Evolutionary conservation across 2,113 vertebrate species (phyloP).

Genomic region (cattle (Bos taurus)): DNA sequence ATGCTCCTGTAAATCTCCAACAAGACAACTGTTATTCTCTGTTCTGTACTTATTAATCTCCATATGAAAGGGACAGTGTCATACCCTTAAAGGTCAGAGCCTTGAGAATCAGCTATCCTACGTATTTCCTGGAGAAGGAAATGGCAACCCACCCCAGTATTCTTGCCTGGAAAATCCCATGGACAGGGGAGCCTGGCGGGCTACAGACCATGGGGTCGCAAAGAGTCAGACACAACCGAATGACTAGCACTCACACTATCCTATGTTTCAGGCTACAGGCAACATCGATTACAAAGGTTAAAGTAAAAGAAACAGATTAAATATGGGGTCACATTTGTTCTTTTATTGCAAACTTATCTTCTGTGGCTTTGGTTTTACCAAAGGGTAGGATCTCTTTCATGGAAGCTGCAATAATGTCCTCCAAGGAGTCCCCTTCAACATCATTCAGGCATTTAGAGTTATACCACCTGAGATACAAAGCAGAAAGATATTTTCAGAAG

Average conservation of each 20-base stretch:
- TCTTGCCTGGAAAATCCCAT: background rate
- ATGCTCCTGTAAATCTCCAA: background rate
- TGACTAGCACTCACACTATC: accelerated
- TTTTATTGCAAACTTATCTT: background rate
- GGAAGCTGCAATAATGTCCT: background rate
- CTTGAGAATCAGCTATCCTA: background rate
- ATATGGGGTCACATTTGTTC: too few species aligned
- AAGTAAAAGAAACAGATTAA: background rate
- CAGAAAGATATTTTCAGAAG: background rate
- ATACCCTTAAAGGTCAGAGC: background rate
- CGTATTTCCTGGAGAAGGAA: background rate
- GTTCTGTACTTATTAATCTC: background rate
- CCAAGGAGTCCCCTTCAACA: too few species aligned
- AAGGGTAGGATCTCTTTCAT: background rate
- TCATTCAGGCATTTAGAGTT: background rate
- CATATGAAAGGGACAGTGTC: background rate
- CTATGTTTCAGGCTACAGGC: background rate
- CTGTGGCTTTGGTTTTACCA: background rate
- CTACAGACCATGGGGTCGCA: background rate
- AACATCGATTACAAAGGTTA: background rate
- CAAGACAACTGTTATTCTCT: background rate
- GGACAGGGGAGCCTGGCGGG: background rate
- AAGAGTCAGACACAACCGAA: background rate
- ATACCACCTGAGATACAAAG: background rate
- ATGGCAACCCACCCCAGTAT: background rate